Evolutionary conservation across 1,140 invertebrate genomes (phyloP), one percentile per base, ranked within the genome.

Genomic region (Tetragonula clypearis): DNA sequence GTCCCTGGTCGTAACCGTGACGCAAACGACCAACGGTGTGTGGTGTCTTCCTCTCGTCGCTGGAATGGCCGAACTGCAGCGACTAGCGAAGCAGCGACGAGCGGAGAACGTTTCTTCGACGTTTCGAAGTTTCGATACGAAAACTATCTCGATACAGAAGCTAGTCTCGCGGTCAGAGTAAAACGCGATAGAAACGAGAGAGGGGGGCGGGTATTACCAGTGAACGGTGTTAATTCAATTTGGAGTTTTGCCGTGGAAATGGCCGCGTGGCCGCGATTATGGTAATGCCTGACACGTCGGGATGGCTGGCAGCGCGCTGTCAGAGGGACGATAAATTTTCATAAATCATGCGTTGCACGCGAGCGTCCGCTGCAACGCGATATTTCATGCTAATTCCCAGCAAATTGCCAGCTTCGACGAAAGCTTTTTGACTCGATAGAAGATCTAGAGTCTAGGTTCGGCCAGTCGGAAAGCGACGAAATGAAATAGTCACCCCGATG

Each of bases 401-500:
- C 84, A 82, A 86, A 90, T 90, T 85, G 74, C 78, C 55, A 72
- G 73, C 79, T 81, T 73, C 77, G 81, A 79, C 73, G 69, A 49
- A 49, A 49, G 69, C 68, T 84, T 71, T 72, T 23, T 71, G 75
- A 90, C 72, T 69, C 74, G 17, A 23, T 35, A 35, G 35, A 35
- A n/a, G 69, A 65, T 71, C 66, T 49, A 49, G 58, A 75, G 62
- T 79, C 86, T 30, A 30, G 68, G 75, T 87, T 66, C 75, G 85
- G 84, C 76, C 55, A 71, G 41, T 49, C 75, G 62, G 81, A 35
- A 26, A 76, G 56, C 85, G 87, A 85, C 88, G 66, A 91, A 90
- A 90, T 91, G 91, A 92, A 92, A 49, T 35, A 92, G 91, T 88
- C 71, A 88, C 87, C 79, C 81, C 86, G 90, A 87, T 92, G 92